Evolutionary conservation across 2,888 invertebrate genomes (phyloP), one percentile per base, ranked within the genome.

Genomic region (Hyles lineata): DNA sequence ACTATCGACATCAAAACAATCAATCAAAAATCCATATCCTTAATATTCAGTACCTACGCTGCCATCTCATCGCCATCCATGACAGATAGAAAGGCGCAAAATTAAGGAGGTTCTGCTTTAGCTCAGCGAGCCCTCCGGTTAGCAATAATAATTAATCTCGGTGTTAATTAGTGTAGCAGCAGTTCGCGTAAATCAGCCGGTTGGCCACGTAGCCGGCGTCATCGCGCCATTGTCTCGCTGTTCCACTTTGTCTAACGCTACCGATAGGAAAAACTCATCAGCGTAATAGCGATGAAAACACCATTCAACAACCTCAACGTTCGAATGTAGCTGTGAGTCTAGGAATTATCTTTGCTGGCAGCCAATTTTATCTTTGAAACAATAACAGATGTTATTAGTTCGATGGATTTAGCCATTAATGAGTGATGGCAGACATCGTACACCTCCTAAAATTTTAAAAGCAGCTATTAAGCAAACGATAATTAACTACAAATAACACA

Each of bases 81-180:
- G 76, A 75, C 73, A 52, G 43, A 35, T 60, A 35, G 29, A 71
- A 52, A 63, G 63, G 74, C 70, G 62, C 72, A 74, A 72, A 72
- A 63, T 59, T 25, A 75, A 69, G 67, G 69, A 71, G 25, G 58
- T 60, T 69, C 70, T 59, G 50, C 72, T 74, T 60, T 58, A 43
- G 59, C 69, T 69, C 69, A 60, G 35, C 69, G 29, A 60, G 78
- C 83, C 83, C 87, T 85, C 85, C 83, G 85, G 84, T 85, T 87
- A 87, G 88, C 87, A 90, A 88, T 89, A 89, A 89, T 91, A 91
- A 92, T 92, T 92, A 92, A 92, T 92, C 90, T 89, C 82, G 79
- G 77, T 85, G 89, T 91, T 92, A 92, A 92, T 92, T 92, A 91
- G 89, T 83, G 86, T 84, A 84, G 87, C 86, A 82, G 84, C 86